phyloP scores from a whole-genome alignment of 1,140 invertebrate genomes.

The Drosophila equinoxialis region DNA sequence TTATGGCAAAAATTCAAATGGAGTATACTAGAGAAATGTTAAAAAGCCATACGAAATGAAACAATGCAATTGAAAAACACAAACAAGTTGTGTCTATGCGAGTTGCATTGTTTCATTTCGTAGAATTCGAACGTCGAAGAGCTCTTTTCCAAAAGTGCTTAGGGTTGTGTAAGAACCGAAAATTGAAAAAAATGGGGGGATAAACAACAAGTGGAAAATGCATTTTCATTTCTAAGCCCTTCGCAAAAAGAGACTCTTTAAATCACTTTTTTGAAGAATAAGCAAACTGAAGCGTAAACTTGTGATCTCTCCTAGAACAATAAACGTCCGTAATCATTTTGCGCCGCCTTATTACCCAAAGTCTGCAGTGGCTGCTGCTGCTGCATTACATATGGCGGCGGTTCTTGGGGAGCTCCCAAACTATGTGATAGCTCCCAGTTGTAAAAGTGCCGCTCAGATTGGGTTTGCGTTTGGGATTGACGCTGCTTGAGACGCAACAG shows the following conservation, averaged over 20 bases:
- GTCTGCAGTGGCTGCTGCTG: slow-evolving; percentile 53
- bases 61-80: slow-evolving; percentile 12
- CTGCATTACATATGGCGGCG: slow-evolving; percentile 56
- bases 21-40: slow-evolving; percentile 43
- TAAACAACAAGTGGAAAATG: slow-evolving; percentile 18
- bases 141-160: slow-evolving; percentile 4
- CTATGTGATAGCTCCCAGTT: slow-evolving; percentile 74
- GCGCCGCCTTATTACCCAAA: slow-evolving; percentile 53
- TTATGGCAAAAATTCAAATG: slow-evolving; percentile 70
- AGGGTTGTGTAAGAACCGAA: slow-evolving; percentile 10
- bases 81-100: not conserved
- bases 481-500: slow-evolving; percentile 55
- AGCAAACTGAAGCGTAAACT: slow-evolving; percentile 31
- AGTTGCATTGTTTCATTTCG: not conserved
- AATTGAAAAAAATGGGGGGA: not conserved
- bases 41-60: slow-evolving; percentile 38
- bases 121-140: slow-evolving; percentile 2
- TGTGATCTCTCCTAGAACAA: slow-evolving; percentile 54
- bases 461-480: slow-evolving; percentile 47
- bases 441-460: slow-evolving; percentile 69
- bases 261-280: slow-evolving; percentile 18
- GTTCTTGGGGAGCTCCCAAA: slow-evolving; percentile 66
- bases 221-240: slow-evolving; percentile 12
- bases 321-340: slow-evolving; percentile 75
- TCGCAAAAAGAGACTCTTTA: slow-evolving; percentile 4